Percentiles rank a stretch among this genome's conserved stretches.
These are phyloP conservation scores for Channallabes apus DNA, from an alignment of 2,797 vertebrate species.

Conservation along the genomic window DNA sequence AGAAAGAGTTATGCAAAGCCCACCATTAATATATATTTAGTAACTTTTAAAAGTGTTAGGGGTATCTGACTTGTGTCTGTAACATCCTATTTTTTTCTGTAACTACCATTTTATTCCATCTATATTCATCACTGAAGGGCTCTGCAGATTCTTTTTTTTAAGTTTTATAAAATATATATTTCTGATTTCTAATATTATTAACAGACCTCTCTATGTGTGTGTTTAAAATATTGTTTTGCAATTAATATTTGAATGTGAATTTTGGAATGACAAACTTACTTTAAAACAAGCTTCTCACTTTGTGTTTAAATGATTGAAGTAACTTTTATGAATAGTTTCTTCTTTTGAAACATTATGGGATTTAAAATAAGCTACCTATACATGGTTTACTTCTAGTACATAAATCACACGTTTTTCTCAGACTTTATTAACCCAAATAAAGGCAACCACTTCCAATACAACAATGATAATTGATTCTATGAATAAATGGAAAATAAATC, in stretches of 20 bases:
- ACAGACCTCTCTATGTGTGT: neutral
- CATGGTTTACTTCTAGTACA: neutral
- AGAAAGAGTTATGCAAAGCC: neutral
- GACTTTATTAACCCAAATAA: neutral
- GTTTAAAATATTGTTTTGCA: neutral
- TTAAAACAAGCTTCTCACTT: neutral
- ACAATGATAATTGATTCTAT: neutral
- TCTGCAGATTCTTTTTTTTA: neutral
- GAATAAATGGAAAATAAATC: neutral
- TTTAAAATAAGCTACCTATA: neutral
- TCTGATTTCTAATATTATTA: neutral
- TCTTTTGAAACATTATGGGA: neutral
- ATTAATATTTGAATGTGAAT: neutral
- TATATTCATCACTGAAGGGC: neutral
- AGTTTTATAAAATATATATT: constrained; percentile 1
- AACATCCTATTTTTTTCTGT: neutral
- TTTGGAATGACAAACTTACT: neutral
- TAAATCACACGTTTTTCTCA: neutral
- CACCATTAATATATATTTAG: neutral
- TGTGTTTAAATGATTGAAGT: neutral
- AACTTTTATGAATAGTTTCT: neutral
- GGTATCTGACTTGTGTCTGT: neutral
- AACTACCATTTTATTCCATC: neutral
- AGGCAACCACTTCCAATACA: neutral
- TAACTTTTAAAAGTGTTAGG: neutral